Conservation (phyloP, 2,797 vertebrate species). For the Anas bernieri region DNA sequence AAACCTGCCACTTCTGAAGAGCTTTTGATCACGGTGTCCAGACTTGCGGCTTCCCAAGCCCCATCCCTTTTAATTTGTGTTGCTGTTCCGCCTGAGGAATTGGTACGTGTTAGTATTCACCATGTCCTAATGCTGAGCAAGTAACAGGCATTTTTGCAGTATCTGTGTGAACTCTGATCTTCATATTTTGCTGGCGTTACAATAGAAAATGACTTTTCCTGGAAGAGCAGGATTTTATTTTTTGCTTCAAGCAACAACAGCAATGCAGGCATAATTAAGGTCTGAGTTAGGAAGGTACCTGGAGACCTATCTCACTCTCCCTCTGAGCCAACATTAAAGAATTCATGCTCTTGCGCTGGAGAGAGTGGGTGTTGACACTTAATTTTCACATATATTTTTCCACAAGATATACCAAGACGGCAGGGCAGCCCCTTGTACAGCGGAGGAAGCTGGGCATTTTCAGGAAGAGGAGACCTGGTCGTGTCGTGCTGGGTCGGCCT, state of each 20-base stretch:
- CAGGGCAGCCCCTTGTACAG: neutral
- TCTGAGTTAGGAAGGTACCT: neutral
- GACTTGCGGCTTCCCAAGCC: neutral
- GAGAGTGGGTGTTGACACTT: neutral
- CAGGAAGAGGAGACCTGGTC: too few species aligned
- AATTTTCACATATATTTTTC: neutral
- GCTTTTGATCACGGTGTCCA: neutral
- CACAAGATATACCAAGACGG: too few species aligned
- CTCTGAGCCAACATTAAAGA: neutral
- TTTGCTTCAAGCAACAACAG: neutral
- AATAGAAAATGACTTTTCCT: neutral
- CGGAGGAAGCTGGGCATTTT: neutral
- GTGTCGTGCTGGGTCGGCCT: too few species aligned
- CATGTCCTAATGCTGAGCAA: neutral
- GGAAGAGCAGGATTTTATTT: neutral
- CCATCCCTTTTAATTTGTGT: neutral
- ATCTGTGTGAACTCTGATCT: neutral
- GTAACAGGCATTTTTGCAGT: neutral
- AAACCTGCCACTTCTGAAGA: neutral
- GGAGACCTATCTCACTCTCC: neutral
- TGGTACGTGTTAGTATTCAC: neutral
- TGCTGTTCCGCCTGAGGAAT: neutral
- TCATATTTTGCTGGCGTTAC: neutral
- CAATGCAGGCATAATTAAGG: neutral
- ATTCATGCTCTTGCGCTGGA: neutral